These are phyloP conservation scores for Tachycineta bicolor DNA, from an alignment of 2,113 vertebrate genomes.

Conservation along the genomic window DNA sequence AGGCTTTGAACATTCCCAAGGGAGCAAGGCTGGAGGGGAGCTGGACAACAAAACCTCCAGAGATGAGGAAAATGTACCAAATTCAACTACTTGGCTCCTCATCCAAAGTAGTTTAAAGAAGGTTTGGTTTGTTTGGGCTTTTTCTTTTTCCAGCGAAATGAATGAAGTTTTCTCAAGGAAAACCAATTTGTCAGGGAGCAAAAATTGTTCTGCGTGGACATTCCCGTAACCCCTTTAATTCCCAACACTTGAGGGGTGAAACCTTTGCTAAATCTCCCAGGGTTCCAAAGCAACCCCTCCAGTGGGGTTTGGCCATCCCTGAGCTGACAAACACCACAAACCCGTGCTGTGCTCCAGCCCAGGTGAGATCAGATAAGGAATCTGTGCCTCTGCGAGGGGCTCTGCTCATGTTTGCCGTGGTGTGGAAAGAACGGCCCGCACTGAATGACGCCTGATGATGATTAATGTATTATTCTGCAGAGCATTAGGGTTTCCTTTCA, in stretches of 20 bases:
- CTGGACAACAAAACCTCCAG: not conserved
- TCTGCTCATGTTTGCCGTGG: slow-evolving; percentile 58
- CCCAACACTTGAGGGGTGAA: slow-evolving; percentile 49
- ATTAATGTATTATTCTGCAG: slow-evolving; percentile 74
- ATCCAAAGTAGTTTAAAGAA: not conserved
- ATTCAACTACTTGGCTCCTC: not conserved
- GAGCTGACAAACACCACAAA: slow-evolving; percentile 62
- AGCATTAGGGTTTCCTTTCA: slow-evolving; percentile 61
- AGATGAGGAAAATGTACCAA: not conserved
- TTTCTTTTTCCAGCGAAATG: not conserved
- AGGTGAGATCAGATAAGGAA: slow-evolving; percentile 73
- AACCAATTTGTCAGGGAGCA: slow-evolving; percentile 57
- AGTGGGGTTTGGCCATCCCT: slow-evolving; percentile 45
- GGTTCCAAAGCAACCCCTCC: slow-evolving; percentile 41
- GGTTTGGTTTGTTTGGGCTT: not conserved
- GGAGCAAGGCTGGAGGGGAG: not conserved
- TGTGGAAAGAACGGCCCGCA: slow-evolving; percentile 24
- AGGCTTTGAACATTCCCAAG: not conserved
- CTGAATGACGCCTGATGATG: slow-evolving; percentile 74
- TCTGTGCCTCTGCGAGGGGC: slow-evolving; percentile 65
- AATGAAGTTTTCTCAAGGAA: not conserved
- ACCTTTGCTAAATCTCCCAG: slow-evolving; percentile 64
- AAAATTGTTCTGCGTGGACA: slow-evolving; percentile 42
- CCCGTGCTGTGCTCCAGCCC: slow-evolving; percentile 45
- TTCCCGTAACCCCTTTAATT: slow-evolving; percentile 54